Conservation (phyloP, 2,888 invertebrate species). For the Tolmerus cingulatus region DNA sequence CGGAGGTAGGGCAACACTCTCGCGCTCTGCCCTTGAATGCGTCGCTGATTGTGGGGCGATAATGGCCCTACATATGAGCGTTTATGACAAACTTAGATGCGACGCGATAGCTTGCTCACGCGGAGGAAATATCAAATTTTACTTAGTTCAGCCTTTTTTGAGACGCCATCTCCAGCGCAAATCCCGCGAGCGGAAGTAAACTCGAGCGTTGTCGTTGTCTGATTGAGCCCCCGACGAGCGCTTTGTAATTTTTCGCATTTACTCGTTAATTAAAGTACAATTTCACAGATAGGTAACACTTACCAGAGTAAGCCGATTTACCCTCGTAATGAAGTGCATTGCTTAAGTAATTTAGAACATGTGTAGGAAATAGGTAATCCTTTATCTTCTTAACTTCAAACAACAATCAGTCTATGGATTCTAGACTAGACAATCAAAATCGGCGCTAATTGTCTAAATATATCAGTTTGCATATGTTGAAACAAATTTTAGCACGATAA, state of each 20-base stretch:
- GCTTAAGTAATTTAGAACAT: too few relatives aligned
- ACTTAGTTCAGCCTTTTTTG: background rate
- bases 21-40: background rate
- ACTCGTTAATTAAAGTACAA: background rate
- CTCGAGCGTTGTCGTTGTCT: background rate
- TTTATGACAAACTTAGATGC: background rate
- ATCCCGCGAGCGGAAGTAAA: background rate
- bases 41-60: background rate
- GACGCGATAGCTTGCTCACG: background rate
- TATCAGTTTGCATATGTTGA: too few relatives aligned
- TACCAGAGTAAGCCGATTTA: background rate
- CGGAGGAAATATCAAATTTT: background rate
- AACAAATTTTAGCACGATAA: too few relatives aligned
- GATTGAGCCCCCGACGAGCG: background rate
- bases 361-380: background rate
- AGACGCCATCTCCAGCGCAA: background rate
- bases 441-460: too few relatives aligned
- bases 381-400: background rate
- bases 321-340: too few relatives aligned
- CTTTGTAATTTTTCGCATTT: background rate
- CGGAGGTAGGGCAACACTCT: background rate
- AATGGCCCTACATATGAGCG: conserved; percentile 1
- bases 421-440: too few relatives aligned
- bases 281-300: background rate
- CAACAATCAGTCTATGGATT: too few relatives aligned